Base-by-base conservation (phyloP, 2,113 vertebrate genomes). In the Brachionichthys hirsutus region DNA sequence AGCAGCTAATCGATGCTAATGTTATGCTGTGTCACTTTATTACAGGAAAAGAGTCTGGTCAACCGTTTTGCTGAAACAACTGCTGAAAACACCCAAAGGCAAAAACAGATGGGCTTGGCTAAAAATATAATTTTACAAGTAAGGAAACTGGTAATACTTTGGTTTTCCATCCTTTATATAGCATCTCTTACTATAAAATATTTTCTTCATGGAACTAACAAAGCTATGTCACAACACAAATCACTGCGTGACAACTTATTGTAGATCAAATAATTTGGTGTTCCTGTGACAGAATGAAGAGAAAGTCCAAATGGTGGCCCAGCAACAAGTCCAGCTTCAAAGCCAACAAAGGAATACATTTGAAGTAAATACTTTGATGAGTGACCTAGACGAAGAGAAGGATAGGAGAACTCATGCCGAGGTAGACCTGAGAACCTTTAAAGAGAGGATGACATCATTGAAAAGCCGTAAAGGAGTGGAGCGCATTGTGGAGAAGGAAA, bases 401-500 rank as follows among this genome's bases (percentile, higher is more conserved):
- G 87, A 76, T 16, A 94, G 91, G 68, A 90, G 89, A 22, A 67
- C 44, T 41, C 81, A 84, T 30, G 61, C 85, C 14, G 91, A 97
- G 74, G 63, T 47, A 0, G 77, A 94, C 8, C 81, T 98, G 71
- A 90, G 87, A 46, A 83, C 80, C 14, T 94, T 91, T 50, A 93
- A 90, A 78, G 87, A 67, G 4, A 92, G 89, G 59, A 60, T 95
- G 78, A 54, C 94, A 14, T 92, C 91, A n/a, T 80, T 98, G 62
- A 94, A 90, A 84, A 95, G 89, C 51, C 93, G 94, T 67, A 91
- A 84, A 84, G 96, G 96, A 0, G 70, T 94, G 59, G 94, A 98
- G 75, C 92, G 93, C 59, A 70, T 95, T 57, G 93, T 98, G 87
- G 97, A 98, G 82, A 97, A 91, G 64, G 97, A 98, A 49, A 89